Evolutionary conservation across 2,113 vertebrate genomes (phyloP).

Genomic region (Lontra canadensis): DNA sequence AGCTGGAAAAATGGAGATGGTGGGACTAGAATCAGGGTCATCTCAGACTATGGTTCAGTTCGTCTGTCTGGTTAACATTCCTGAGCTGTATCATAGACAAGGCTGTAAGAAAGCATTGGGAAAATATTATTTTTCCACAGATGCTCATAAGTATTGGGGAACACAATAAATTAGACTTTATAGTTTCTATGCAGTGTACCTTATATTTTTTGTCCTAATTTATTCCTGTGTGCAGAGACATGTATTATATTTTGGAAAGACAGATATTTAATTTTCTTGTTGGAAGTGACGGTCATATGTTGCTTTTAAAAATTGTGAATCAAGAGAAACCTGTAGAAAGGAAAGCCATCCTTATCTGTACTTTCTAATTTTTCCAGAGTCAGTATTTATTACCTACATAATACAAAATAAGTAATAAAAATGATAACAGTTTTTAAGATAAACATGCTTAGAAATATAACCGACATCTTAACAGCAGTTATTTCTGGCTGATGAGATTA

Average conservation of each 20-base stretch:
- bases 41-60: background rate
- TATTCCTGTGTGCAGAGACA: background rate
- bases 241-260: background rate
- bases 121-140: background rate
- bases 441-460: constrained; percentile 34
- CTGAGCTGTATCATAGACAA: background rate
- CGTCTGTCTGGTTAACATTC: background rate
- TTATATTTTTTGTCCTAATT: background rate
- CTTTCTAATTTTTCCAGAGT: constrained; percentile 41
- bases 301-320: background rate
- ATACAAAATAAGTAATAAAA: constrained; percentile 16
- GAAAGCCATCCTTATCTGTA: background rate
- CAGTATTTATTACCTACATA: constrained; percentile 8
- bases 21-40: background rate
- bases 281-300: background rate
- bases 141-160: background rate
- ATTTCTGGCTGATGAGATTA: constrained; percentile 7
- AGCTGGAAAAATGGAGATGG: background rate
- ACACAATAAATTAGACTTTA: background rate
- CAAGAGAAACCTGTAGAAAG: background rate
- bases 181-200: background rate
- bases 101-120: background rate
- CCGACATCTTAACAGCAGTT: background rate
- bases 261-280: background rate
- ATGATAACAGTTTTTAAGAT: background rate